Conservation (phyloP, 2,888 invertebrate genomes). For the Platynereis dumerilii region DNA sequence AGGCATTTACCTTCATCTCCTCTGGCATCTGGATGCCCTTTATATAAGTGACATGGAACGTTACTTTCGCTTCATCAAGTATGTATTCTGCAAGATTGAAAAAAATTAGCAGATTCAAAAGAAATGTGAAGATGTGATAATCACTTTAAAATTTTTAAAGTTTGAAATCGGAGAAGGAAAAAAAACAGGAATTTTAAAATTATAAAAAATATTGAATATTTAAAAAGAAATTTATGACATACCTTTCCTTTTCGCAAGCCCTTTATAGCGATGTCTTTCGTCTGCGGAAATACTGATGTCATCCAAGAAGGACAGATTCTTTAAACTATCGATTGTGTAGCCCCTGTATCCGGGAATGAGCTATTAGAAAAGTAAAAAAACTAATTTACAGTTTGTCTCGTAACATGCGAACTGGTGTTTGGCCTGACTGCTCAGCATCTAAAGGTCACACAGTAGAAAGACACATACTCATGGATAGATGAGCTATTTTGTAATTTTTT, state of each 20-base stretch:
- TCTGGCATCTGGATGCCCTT: slow-evolving; percentile 58
- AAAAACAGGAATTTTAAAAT: no score
- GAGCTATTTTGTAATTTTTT: no score
- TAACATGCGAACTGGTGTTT: no score
- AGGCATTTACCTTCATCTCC: slow-evolving; percentile 52
- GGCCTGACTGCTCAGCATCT: no score
- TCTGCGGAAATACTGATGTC: slow-evolving; percentile 61
- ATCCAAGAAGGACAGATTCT: slow-evolving; percentile 54
- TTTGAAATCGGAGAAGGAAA: no score
- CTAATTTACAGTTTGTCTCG: no score
- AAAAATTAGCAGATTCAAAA: slow-evolving; percentile 2
- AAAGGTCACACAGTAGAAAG: no score
- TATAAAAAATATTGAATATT: background rate
- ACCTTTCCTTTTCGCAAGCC: slow-evolving; percentile 57
- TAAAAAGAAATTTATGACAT: slow-evolving; percentile 7
- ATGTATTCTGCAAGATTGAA: slow-evolving; percentile 49
- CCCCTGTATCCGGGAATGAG: slow-evolving; percentile 60
- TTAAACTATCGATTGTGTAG: slow-evolving; percentile 58
- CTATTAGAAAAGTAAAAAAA: slow-evolving; percentile 39
- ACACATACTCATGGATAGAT: no score
- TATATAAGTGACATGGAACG: slow-evolving; percentile 48
- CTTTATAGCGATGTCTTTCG: slow-evolving; percentile 58
- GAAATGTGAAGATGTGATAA: no score
- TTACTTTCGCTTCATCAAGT: slow-evolving; percentile 56
- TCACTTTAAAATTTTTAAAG: no score